These are phyloP conservation scores for Pseudomyrmex sp. DNA, from an alignment of 1,140 invertebrate species.

Conservation along the genomic window DNA sequence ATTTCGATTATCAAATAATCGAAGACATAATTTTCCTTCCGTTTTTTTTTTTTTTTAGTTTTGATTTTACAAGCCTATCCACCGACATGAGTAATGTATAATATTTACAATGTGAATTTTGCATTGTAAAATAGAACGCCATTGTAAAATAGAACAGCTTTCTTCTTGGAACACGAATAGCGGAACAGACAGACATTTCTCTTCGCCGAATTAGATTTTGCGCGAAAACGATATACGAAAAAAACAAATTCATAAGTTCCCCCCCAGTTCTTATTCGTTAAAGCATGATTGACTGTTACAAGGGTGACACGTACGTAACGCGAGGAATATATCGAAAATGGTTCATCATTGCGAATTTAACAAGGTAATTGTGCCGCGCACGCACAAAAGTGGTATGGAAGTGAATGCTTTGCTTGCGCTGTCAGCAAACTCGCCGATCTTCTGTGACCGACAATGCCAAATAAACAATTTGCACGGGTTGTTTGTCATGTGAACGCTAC, in stretches of 20 bases:
- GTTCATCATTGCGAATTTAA: conserved; percentile 29
- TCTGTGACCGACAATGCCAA: background rate
- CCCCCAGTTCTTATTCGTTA: conserved; percentile 71
- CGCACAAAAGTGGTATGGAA: conserved; percentile 6
- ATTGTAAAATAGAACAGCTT: background rate
- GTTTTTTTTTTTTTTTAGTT: no score
- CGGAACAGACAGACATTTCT: conserved; percentile 1
- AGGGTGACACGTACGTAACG: conserved; percentile 62
- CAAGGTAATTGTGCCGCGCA: conserved; percentile 16
- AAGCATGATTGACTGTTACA: conserved; percentile 69
- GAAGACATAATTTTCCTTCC: no score
- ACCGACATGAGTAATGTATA: background rate
- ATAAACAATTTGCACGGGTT: background rate
- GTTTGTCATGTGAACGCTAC: background rate
- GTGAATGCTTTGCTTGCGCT: background rate
- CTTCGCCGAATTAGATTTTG: conserved; percentile 13
- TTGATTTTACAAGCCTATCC: background rate
- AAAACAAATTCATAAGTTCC: conserved; percentile 66
- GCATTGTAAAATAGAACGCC: background rate
- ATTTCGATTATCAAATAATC: background rate
- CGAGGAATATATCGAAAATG: conserved; percentile 62
- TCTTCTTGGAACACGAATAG: background rate
- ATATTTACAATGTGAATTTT: conserved; percentile 13
- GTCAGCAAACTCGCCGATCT: background rate
- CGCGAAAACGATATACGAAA: background rate